phyloP scores from a whole-genome alignment of 2,113 vertebrate genomes.

The Sarotherodon lohbergeri region DNA sequence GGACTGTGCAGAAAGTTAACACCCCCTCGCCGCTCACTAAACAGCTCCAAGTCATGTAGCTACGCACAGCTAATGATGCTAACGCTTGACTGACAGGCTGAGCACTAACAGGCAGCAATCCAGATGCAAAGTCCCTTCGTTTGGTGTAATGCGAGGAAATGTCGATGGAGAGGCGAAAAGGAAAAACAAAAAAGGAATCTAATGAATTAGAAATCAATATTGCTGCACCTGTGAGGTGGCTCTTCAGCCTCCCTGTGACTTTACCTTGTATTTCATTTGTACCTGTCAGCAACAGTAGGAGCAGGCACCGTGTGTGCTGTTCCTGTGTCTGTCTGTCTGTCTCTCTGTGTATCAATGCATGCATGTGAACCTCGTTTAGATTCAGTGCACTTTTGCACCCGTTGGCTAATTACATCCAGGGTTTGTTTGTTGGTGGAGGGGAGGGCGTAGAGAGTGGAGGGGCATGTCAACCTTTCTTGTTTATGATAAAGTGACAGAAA shows the following conservation, averaged over 20 bases:
- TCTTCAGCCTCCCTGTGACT: neutral
- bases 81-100: slow-evolving; percentile 12
- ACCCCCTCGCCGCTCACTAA: neutral
- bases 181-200: neutral
- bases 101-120: neutral
- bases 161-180: neutral
- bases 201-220: slow-evolving; percentile 28
- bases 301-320: neutral
- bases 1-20: slow-evolving; percentile 6
- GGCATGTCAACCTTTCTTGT: slow-evolving; percentile 68
- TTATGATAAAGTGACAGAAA: slow-evolving; percentile 78
- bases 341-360: neutral
- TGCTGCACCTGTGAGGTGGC: neutral
- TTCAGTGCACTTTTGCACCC: slow-evolving; percentile 66
- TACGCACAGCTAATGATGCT: neutral
- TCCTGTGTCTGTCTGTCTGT: neutral
- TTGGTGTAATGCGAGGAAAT: neutral
- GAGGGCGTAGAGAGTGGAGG: slow-evolving; percentile 13
- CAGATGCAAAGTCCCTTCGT: slow-evolving; percentile 55
- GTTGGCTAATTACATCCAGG: slow-evolving; percentile 63
- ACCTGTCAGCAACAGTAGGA: slow-evolving; percentile 24
- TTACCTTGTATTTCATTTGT: slow-evolving; percentile 1
- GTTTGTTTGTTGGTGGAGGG: slow-evolving; percentile 44
- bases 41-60: slow-evolving; percentile 24
- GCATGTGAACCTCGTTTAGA: slow-evolving; percentile 59